phyloP scores from a whole-genome alignment of 2,113 vertebrate species.

The Prinia subflava region DNA sequence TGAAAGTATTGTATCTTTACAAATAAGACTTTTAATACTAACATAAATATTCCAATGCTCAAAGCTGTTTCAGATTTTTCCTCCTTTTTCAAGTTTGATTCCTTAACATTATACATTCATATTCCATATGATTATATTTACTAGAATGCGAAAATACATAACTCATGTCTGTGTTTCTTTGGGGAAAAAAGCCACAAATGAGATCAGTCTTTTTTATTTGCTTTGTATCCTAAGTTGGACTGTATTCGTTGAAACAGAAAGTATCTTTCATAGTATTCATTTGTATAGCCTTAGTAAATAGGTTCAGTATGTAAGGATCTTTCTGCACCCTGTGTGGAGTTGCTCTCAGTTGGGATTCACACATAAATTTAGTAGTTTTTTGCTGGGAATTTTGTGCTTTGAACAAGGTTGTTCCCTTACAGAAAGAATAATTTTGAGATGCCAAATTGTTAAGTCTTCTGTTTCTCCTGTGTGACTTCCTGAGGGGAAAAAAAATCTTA shows the following conservation, averaged over 20 bases:
- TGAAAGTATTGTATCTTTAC: not conserved
- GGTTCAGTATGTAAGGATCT: not conserved
- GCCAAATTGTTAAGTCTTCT: not conserved
- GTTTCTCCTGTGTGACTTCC: not conserved
- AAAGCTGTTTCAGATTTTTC: not conserved
- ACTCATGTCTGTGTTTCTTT: not conserved
- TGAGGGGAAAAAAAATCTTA: not conserved
- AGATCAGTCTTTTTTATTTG: not conserved
- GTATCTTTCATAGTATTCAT: not conserved
- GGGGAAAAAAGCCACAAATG: not conserved
- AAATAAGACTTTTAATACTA: not conserved
- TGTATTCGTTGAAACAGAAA: not conserved
- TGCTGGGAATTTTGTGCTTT: not conserved
- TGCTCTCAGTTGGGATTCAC: not conserved
- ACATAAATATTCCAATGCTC: not conserved
- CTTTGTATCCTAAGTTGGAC: not conserved
- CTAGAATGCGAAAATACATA: not conserved
- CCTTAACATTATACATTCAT: not conserved
- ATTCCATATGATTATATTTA: not conserved
- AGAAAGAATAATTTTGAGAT: not conserved
- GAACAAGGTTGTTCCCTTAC: not conserved
- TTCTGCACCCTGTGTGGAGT: not conserved
- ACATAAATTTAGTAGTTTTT: not conserved
- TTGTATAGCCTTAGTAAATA: not conserved
- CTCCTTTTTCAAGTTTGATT: not conserved